Evolutionary conservation across 2,113 vertebrate genomes (phyloP).

Genomic region (Regulus satrapa): DNA sequence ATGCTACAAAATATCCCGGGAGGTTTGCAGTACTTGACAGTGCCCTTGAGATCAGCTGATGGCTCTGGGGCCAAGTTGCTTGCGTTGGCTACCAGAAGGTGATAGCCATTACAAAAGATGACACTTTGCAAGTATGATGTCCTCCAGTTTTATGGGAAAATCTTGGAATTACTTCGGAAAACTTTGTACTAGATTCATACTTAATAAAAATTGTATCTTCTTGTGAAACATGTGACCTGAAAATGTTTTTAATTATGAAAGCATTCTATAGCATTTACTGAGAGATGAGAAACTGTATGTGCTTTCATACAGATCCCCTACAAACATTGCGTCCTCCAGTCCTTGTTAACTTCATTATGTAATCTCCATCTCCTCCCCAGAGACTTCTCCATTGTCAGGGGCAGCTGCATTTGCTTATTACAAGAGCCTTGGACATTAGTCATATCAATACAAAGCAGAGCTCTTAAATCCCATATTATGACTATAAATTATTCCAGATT

Average conservation of each 20-base stretch:
- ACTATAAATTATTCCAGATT: conserved; percentile 33
- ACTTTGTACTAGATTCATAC: neutral
- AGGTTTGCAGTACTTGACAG: neutral
- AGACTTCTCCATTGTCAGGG: conserved; percentile 54
- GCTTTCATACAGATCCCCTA: neutral
- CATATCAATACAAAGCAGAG: conserved; percentile 24
- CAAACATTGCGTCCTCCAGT: neutral
- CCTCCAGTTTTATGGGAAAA: neutral
- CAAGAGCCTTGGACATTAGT: conserved; percentile 39
- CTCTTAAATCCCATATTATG: neutral
- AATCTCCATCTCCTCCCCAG: neutral
- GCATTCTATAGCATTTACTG: neutral
- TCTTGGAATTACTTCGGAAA: no score
- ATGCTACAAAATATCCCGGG: neutral
- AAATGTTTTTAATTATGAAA: neutral
- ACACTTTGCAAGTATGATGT: neutral
- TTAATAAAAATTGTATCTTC: neutral
- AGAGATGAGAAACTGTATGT: neutral
- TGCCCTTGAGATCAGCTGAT: neutral
- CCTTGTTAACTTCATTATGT: conserved; percentile 24
- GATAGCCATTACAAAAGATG: neutral
- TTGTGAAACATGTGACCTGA: neutral
- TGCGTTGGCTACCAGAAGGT: neutral
- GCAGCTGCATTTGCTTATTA: conserved; percentile 62
- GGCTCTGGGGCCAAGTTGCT: neutral